Evolutionary conservation across 2,113 vertebrate genomes (phyloP).

Genomic region (Monopterus albus): DNA sequence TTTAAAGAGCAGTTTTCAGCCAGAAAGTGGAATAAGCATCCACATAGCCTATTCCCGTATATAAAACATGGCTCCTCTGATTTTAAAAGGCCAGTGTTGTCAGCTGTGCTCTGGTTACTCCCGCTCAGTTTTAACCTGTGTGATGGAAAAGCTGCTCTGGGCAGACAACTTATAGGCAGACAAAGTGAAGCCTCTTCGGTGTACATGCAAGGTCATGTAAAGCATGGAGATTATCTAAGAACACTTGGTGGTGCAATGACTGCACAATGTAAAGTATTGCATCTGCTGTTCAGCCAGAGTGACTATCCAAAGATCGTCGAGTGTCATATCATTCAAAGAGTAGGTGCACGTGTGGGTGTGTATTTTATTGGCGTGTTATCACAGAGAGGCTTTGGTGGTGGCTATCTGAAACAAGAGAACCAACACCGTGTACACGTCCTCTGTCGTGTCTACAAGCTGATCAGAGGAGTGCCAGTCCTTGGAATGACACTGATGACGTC

Average conservation of each 20-base stretch:
- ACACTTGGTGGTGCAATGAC: constrained; percentile 82
- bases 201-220: constrained; percentile 70
- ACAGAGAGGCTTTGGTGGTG: constrained; percentile 41
- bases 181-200: constrained; percentile 52
- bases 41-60: constrained; percentile 24
- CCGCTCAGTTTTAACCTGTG: constrained; percentile 25
- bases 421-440: constrained; percentile 10
- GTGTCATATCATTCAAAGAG: constrained; percentile 62
- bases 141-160: constrained; percentile 31
- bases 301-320: constrained; percentile 62
- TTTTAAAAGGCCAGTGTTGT: constrained; percentile 48
- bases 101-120: constrained; percentile 45
- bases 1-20: constrained; percentile 20
- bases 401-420: constrained; percentile 16
- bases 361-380: constrained; percentile 32
- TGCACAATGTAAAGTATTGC: constrained; percentile 80
- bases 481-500: constrained; percentile 47
- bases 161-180: constrained; percentile 46
- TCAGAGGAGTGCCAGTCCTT: constrained; percentile 52
- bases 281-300: constrained; percentile 77
- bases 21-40: constrained; percentile 36
- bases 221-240: constrained; percentile 78
- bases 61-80: constrained; percentile 25
- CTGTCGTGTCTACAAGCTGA: constrained; percentile 29
- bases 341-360: constrained; percentile 26